A percentile compares a stretch with the other conserved stretches of the same genome.
phyloP scores from a whole-genome alignment of 2,113 vertebrate genomes.

The Rallus limicola region DNA sequence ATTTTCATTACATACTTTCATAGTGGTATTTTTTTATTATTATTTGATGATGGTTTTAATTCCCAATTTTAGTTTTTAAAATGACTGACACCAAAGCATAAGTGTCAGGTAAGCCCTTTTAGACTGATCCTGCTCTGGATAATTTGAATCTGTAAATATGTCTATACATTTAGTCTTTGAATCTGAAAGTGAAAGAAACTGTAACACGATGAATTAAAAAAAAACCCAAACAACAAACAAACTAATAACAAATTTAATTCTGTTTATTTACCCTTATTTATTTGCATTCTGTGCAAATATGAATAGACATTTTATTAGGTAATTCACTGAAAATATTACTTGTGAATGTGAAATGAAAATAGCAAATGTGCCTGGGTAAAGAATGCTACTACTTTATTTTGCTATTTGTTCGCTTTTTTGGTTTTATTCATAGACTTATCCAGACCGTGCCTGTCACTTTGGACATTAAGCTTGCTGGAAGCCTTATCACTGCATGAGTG shows the following conservation, averaged over 20 bases:
- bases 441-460: not conserved
- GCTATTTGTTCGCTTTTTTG: not conserved
- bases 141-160: not conserved
- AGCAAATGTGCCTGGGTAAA: not conserved
- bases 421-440: not conserved
- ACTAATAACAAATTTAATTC: not conserved
- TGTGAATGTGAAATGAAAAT: not conserved
- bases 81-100: accelerated
- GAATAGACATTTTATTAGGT: not conserved
- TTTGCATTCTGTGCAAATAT: not conserved
- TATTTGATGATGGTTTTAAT: not conserved
- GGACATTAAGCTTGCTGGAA: not conserved
- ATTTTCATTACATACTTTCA: not conserved
- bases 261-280: not conserved
- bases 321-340: not conserved
- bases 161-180: not conserved
- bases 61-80: not conserved
- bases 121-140: not conserved
- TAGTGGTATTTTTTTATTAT: not conserved
- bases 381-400: not conserved
- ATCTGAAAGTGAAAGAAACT: not conserved
- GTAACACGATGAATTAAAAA: not conserved
- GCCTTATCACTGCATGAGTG: not conserved
- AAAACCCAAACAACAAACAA: too few species aligned
- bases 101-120: not conserved